Evolutionary conservation across 2,113 vertebrate species (phyloP), one percentile per base, ranked within the genome.

Genomic region (Trinectes maculatus): DNA sequence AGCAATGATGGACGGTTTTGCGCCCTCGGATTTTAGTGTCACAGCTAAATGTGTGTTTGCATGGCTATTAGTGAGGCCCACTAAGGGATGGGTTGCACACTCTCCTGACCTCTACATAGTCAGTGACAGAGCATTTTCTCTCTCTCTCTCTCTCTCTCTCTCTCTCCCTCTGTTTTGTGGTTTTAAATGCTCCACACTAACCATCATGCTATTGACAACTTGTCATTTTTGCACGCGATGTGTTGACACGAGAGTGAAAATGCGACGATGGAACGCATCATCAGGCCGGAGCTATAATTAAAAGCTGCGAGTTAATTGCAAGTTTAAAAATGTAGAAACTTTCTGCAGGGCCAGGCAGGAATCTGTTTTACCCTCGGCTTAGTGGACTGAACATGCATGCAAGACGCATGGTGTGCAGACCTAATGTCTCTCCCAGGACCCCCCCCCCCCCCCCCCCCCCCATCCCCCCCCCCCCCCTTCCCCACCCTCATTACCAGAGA

Each of bases 21-120:
- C 68, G 48, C 71, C 79, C 36, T 71, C 59, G 62, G 83, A 82
- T 84, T 86, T 85, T 74, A 59, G 79, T 83, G 85, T 90, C 81
- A 82, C 79, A 77, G 85, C 78, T 84, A 84, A 79, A 86, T 88
- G 82, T 83, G 73, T 89, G 87, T 87, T 91, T 91, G 87, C 77
- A 87, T 80, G 86, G 75, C 86, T 83, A 83, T 91, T 89, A 89
- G 82, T 74, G 86, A 84, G 83, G 83, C 79, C 80, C 68, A 24
- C 42, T 54, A 75, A 84, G 74, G 79, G 80, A 81, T 79, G 82
- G 72, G 76, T 26, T 80, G 65, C 70, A 59, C 61, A 81, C 71
- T 51, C 71, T 63, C 51, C 70, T 74, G 81, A 87, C 82, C 83
- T 36, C 72, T 29, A 3, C 67, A 18, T 58, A 79, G 40, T 58